Base-by-base conservation (phyloP, 2,797 vertebrate genomes). In the Garrulus glandarius region DNA sequence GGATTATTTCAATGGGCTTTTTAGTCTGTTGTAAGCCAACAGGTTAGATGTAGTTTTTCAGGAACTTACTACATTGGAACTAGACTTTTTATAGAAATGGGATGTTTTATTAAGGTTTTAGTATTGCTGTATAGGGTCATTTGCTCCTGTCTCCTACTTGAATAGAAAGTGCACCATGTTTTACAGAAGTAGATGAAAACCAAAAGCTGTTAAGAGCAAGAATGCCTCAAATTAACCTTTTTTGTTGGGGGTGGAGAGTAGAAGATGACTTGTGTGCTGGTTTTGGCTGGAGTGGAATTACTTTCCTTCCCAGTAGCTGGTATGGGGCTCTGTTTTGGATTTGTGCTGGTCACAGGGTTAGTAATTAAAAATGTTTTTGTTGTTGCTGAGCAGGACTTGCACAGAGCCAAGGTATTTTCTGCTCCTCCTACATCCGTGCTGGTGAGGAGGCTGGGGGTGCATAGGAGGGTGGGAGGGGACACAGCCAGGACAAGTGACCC, bases 391-490 rank as follows among this genome's bases (percentile, higher is more conserved):
- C 16, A 21, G 26, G 47, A 4, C 10, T 53, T 27, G 22, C 5
- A 17, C 7, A 41, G 22, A 55, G 41, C 30, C 39, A 46, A 30
- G 39, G n/a, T 10, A 6, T 68, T 41, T 55, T 24, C 22, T 32
- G 7, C 26, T 75, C 6, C 11, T 60, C 39, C 12, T 60, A 9
- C 15, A 15, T 11, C 24, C 29, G 7, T 0, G 0, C 26, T 67
- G 39, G 10, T 15, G 20, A 57, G 27, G 16, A 50, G 36, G 17
- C 12, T 34, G 26, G 27, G 47, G 27, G 1, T 27, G 23, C 18
- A 2, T 18, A 22, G 10, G 26, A 18, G 17, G 8, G 1, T 59
- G 8, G 26, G 46, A 60, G 9, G 18, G 14, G 32, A 47, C 36
- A 29, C 27, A 55, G 1, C 41, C 23, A 29, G 63, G 23, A 29